Percentiles rank a stretch among this genome's conserved stretches.
Conservation (phyloP, 2,113 vertebrate species). For the Rafetus swinhoei region DNA sequence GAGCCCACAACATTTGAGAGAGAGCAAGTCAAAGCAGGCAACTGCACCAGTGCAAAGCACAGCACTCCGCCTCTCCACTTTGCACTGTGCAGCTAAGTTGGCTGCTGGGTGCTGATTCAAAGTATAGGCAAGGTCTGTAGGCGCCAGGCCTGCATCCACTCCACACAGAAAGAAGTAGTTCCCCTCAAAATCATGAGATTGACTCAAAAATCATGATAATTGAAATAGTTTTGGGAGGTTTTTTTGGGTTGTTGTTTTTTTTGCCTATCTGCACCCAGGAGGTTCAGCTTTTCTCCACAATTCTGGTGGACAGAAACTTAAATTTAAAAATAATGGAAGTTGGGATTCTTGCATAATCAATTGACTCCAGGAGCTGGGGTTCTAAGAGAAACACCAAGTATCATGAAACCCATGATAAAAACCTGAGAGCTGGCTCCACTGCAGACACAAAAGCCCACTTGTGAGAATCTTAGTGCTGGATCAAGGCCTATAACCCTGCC, state of each 20-base stretch:
- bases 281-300: neutral
- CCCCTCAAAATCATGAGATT: accelerated
- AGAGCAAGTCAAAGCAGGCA: neutral
- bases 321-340: neutral
- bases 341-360: neutral
- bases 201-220: neutral
- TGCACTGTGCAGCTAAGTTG: neutral
- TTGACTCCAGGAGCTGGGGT: neutral
- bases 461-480: neutral
- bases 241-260: neutral
- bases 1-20: neutral
- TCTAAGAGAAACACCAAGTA: neutral
- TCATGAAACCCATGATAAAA: neutral
- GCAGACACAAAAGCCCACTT: neutral
- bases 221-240: neutral
- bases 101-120: neutral
- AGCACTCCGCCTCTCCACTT: neutral
- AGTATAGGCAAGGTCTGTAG: neutral
- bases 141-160: neutral
- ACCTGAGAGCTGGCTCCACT: neutral
- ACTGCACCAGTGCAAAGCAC: accelerated
- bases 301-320: accelerated
- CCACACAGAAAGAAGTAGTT: neutral
- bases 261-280: too few relatives aligned
- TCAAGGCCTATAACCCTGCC: neutral